Percentiles rank a stretch among this genome's conserved stretches.
Evolutionary conservation across 2,797 vertebrate species (phyloP).

Genomic region (Poeciliopsis infans): DNA sequence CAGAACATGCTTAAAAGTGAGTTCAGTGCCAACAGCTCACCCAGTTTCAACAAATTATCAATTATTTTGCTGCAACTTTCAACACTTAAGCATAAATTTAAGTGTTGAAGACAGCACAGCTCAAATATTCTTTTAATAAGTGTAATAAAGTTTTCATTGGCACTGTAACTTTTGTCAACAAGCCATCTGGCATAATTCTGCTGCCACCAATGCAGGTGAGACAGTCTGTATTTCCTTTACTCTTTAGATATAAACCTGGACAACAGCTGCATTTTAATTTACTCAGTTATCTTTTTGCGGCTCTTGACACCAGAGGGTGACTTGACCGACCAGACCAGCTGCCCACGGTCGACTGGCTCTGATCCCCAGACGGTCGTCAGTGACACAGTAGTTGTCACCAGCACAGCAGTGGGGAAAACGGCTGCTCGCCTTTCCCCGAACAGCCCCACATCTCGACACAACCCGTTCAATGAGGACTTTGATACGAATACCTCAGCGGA

Average conservation of each 20-base stretch:
- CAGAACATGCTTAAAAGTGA: not conserved
- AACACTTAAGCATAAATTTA: not conserved
- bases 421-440: slow-evolving; percentile 54
- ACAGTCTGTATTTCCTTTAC: slow-evolving; percentile 34
- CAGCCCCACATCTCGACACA: slow-evolving; percentile 90
- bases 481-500: slow-evolving; percentile 86
- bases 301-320: slow-evolving; percentile 87
- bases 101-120: not conserved
- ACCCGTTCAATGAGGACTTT: slow-evolving; percentile 91
- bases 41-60: not conserved
- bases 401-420: slow-evolving; percentile 42
- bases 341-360: slow-evolving; percentile 84
- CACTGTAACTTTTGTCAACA: not conserved
- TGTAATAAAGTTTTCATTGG: not conserved
- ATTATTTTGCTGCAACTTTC: not conserved
- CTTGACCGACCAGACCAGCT: slow-evolving; percentile 90
- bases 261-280: not conserved
- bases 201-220: slow-evolving; percentile 8
- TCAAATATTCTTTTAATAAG: not conserved
- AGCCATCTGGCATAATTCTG: not conserved
- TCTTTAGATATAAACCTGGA: not conserved
- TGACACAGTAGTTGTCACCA: slow-evolving; percentile 60
- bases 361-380: slow-evolving; percentile 83
- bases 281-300: slow-evolving; percentile 23
- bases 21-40: not conserved